phyloP scores from a whole-genome alignment of 2,113 vertebrate species.

The Tympanuchus pallidicinctus region DNA sequence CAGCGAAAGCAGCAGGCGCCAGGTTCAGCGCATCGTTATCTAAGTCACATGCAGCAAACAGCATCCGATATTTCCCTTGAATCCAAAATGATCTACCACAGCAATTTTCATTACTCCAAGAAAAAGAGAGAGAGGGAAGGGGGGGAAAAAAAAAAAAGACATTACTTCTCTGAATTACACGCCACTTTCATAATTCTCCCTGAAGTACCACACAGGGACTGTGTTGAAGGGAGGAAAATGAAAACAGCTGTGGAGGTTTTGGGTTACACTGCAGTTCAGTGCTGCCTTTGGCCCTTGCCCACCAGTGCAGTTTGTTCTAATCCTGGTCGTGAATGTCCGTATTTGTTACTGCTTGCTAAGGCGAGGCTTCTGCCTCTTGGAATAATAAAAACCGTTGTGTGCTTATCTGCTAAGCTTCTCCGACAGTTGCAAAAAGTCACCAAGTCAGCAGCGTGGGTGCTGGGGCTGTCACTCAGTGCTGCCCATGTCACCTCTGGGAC shows the following conservation, averaged over 20 bases:
- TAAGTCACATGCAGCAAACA: slow-evolving; percentile 30
- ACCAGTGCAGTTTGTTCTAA: slow-evolving; percentile 80
- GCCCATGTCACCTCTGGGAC: not conserved
- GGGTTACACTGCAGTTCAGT: slow-evolving; percentile 78
- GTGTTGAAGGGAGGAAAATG: slow-evolving; percentile 83
- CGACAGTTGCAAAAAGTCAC: slow-evolving; percentile 67
- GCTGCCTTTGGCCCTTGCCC: slow-evolving; percentile 80
- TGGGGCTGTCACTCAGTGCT: slow-evolving; percentile 11
- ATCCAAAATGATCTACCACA: slow-evolving; percentile 69
- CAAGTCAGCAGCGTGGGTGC: not conserved
- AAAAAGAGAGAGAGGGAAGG: slow-evolving; percentile 34
- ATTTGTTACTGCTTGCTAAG: slow-evolving; percentile 75
- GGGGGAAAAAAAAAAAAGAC: slow-evolving; percentile 26
- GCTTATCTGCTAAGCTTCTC: slow-evolving; percentile 70
- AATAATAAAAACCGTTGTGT: slow-evolving; percentile 68
- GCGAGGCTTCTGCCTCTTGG: slow-evolving; percentile 67
- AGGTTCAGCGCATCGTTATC: not conserved
- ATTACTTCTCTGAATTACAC: slow-evolving; percentile 80
- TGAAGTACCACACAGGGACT: slow-evolving; percentile 82
- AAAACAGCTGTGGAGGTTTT: slow-evolving; percentile 87
- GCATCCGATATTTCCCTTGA: slow-evolving; percentile 53
- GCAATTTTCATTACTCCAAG: slow-evolving; percentile 74
- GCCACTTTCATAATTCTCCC: slow-evolving; percentile 75
- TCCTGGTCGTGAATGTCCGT: slow-evolving; percentile 76
- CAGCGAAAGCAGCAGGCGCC: not conserved